Evolutionary conservation across 2,113 vertebrate genomes (phyloP).

Genomic region (Abramis brama): DNA sequence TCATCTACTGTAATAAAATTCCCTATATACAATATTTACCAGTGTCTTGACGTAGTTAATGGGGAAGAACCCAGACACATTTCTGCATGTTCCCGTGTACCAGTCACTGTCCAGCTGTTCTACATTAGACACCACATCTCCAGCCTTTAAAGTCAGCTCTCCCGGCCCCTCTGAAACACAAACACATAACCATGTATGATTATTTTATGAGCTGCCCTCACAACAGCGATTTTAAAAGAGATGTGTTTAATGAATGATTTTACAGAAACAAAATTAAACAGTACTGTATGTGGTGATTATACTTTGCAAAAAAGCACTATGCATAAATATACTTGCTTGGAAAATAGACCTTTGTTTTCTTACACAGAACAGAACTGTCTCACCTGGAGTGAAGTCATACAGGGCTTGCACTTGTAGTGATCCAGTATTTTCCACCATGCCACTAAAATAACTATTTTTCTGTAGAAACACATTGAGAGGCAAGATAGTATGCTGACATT

Average conservation of each 20-base stretch:
- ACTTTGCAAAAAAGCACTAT: neutral
- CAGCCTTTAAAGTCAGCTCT: constrained; percentile 85
- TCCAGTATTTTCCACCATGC: constrained; percentile 56
- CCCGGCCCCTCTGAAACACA: constrained; percentile 80
- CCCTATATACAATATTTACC: constrained; percentile 75
- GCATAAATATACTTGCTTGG: neutral
- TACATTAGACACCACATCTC: constrained; percentile 85
- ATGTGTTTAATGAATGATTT: neutral
- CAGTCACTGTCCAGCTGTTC: constrained; percentile 88
- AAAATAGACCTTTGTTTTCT: neutral
- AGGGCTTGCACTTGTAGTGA: constrained; percentile 81
- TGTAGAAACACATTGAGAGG: constrained; percentile 53
- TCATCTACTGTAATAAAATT: neutral
- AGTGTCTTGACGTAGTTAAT: constrained; percentile 84
- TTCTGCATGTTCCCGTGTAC: constrained; percentile 87
- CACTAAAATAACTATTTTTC: constrained; percentile 34
- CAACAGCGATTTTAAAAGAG: neutral
- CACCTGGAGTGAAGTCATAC: constrained; percentile 89
- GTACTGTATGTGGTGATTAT: neutral
- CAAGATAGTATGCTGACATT: neutral
- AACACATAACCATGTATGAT: constrained; percentile 21
- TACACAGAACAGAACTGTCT: neutral
- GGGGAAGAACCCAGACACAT: constrained; percentile 87
- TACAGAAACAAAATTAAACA: neutral
- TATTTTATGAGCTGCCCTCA: neutral